A percentile compares a stretch with the other conserved stretches of the same genome.
Evolutionary conservation across 2,888 invertebrate genomes (phyloP).

Genomic region (Zygogramma bicolorata): DNA sequence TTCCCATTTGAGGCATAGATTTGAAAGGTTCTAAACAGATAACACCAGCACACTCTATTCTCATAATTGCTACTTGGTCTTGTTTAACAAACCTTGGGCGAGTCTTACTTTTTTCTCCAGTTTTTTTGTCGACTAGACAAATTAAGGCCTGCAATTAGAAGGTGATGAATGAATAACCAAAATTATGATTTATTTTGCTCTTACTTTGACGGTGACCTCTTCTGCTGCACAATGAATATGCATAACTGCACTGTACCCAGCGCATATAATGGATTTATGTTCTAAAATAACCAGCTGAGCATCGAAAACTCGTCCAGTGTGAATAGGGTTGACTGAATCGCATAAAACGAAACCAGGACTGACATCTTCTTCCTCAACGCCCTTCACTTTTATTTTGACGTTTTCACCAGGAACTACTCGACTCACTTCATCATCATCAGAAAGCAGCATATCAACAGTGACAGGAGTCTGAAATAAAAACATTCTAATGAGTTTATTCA

Average conservation of each 20-base stretch:
- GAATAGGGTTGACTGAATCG: conserved; percentile 92
- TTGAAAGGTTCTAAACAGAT: conserved; percentile 99
- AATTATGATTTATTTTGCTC: conserved; percentile 38
- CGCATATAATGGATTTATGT: conserved; percentile 99
- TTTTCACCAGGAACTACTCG: conserved; percentile 97
- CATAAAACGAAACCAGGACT: conserved; percentile 98
- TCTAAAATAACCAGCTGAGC: conserved; percentile 98
- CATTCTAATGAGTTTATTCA: too few species aligned
- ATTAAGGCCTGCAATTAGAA: conserved; percentile 83
- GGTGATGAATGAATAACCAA: conserved; percentile 18
- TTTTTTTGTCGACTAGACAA: conserved; percentile 98
- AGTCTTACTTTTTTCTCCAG: conserved; percentile 94
- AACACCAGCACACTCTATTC: conserved; percentile 97
- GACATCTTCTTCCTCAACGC: conserved; percentile 98
- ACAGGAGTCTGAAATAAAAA: conserved; percentile 80
- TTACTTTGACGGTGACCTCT: conserved; percentile 96
- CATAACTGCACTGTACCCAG: conserved; percentile 99
- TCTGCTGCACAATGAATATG: conserved; percentile 99
- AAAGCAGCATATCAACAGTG: conserved; percentile 95
- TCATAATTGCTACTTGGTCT: conserved; percentile 99
- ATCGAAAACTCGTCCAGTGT: conserved; percentile 94
- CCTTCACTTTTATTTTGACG: conserved; percentile 98
- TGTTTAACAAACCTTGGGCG: conserved; percentile 99
- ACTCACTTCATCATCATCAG: conserved; percentile 97
- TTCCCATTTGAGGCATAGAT: conserved; percentile 98